These are phyloP conservation scores for Melanostoma scalare DNA, from an alignment of 2,888 invertebrate species.

Conservation along the genomic window DNA sequence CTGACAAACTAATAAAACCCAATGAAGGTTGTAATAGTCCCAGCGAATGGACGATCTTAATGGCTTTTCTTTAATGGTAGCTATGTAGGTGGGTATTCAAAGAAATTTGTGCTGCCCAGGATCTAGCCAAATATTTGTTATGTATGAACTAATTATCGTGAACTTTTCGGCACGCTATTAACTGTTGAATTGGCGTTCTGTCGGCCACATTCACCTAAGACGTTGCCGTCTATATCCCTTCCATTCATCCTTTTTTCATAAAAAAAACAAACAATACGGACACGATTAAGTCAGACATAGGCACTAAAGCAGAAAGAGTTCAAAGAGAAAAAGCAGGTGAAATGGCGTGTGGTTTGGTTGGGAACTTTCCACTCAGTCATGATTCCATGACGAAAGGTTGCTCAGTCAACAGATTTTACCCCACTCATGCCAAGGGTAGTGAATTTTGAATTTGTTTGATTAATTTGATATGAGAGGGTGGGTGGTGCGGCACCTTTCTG, in stretches of 20 bases:
- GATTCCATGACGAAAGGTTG: neutral
- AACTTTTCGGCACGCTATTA: conserved; percentile 60
- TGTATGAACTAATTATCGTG: conserved; percentile 40
- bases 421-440: neutral
- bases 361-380: conserved; percentile 30
- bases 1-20: conserved; percentile 43
- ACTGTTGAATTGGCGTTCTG: conserved; percentile 61
- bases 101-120: conserved; percentile 46
- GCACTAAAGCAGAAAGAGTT: conserved; percentile 36
- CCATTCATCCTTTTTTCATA: neutral
- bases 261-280: conserved; percentile 30
- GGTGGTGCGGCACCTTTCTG: conserved; percentile 47
- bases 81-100: conserved; percentile 17
- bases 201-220: conserved; percentile 5
- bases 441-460: conserved; percentile 68
- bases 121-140: conserved; percentile 49
- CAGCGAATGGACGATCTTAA: conserved; percentile 38
- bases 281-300: conserved; percentile 55
- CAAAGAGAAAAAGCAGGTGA: conserved; percentile 45
- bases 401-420: neutral
- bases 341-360: conserved; percentile 50
- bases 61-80: conserved; percentile 13
- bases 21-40: conserved; percentile 43
- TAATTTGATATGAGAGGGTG: conserved; percentile 52
- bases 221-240: neutral